phyloP scores from a whole-genome alignment of 2,113 vertebrate species.

The Balaenoptera acutorostrata region DNA sequence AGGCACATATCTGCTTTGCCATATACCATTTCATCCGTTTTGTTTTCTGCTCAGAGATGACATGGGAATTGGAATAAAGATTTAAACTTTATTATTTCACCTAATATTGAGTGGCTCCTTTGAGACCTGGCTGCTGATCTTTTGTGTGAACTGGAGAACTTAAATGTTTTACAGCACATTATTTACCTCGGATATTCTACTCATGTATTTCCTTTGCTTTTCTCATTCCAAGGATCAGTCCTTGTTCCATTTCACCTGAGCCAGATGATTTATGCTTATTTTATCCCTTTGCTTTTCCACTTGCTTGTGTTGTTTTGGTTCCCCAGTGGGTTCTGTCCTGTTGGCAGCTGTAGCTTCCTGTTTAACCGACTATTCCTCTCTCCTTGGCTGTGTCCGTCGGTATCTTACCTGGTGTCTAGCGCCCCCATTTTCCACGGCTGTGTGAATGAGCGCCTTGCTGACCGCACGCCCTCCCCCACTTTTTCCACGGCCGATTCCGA shows the following conservation, averaged over 20 bases:
- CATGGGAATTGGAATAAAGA: not conserved
- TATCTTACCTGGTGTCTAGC: slow-evolving; percentile 84
- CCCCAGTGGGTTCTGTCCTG: slow-evolving; percentile 57
- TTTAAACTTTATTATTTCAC: not conserved
- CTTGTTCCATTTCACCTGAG: not conserved
- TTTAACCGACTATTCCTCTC: slow-evolving; percentile 72
- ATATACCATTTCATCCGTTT: not conserved
- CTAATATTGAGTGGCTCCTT: not conserved
- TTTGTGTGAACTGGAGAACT: not conserved
- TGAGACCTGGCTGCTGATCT: not conserved
- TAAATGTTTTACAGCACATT: not conserved
- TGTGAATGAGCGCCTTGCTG: slow-evolving; percentile 96
- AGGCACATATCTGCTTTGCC: not conserved
- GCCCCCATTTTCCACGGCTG: slow-evolving; percentile 99
- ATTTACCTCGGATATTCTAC: not conserved
- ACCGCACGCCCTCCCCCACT: slow-evolving; percentile 99
- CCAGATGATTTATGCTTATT: slow-evolving; percentile 27
- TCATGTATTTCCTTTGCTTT: slow-evolving; percentile 61
- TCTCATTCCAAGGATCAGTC: slow-evolving; percentile 42
- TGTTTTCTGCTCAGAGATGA: not conserved
- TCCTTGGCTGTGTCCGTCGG: slow-evolving; percentile 75
- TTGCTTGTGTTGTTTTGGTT: slow-evolving; percentile 54
- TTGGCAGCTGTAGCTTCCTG: slow-evolving; percentile 56
- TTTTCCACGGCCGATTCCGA: slow-evolving; percentile 99
- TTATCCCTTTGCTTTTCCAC: slow-evolving; percentile 55